phyloP scores from a whole-genome alignment of 53 echinoderm and acorn worm genomes.

The Paelopatides confundens region DNA sequence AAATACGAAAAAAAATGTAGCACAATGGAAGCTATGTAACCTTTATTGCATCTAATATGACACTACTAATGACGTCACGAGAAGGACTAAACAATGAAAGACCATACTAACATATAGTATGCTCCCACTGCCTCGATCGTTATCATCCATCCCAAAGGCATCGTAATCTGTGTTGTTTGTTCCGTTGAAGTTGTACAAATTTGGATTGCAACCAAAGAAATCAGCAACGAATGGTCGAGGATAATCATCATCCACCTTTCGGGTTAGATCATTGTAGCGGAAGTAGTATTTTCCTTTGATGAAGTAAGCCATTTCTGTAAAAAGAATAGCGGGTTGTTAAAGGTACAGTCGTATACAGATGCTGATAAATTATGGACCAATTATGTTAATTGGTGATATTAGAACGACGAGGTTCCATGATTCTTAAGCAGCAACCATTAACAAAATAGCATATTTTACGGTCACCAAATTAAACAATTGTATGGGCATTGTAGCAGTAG shows the following conservation, averaged over 20 bases:
- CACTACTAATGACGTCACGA: neutral
- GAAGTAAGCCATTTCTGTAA: conserved; percentile 81
- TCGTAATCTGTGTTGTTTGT: conserved; percentile 27
- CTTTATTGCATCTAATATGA: neutral
- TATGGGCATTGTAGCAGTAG: too few species aligned
- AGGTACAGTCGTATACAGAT: too few species aligned
- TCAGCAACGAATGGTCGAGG: conserved; percentile 74
- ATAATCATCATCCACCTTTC: conserved; percentile 67
- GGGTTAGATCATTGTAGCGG: conserved; percentile 76
- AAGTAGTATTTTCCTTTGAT: conserved; percentile 81
- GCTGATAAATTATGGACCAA: too few species aligned
- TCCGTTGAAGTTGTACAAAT: conserved; percentile 8
- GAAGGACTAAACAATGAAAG: neutral
- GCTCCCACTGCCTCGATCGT: neutral
- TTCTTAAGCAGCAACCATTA: too few species aligned
- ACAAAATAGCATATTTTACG: too few species aligned
- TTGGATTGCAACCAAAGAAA: conserved; percentile 76
- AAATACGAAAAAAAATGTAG: too few species aligned
- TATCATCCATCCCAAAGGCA: neutral
- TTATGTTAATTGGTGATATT: too few species aligned
- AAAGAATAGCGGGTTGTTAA: too few species aligned
- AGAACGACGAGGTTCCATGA: too few species aligned
- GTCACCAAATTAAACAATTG: too few species aligned
- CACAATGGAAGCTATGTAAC: too few species aligned
- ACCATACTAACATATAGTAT: neutral